Base-by-base conservation (phyloP, 2,113 vertebrate species). In the Scatophagus argus region DNA sequence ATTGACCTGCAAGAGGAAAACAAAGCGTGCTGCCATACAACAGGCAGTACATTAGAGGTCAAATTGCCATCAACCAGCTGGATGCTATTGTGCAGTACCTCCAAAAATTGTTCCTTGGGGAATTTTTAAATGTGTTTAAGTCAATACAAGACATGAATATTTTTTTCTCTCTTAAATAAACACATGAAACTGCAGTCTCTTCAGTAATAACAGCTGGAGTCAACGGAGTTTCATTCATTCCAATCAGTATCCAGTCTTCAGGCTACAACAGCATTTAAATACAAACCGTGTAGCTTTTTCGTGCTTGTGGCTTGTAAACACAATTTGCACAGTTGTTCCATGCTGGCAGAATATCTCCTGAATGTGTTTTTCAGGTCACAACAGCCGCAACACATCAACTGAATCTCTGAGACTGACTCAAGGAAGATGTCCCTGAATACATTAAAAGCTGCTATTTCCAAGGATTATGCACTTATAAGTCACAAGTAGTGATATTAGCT, bases 121-220 rank as follows among this genome's bases (percentile, higher is more conserved):
- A 47, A 67, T 44, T 62, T 49, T n/a, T 78, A 29, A 13, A 38
- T 43, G n/a, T 16, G 13, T 25, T 31, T 55, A 31, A 62, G 43
- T 58, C 34, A 59, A 62, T 71, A 67, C 8, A 4, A 6, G 60
- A 41, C 41, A 0, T 17, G 19, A 56, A 38, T 61, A 29, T 63
- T 41, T 73, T 43, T 2, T 34, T 51, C 27, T 55, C 62, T 62
- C 41, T 51, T n/a, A 17, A 5, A 54, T 10, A 49, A 21, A 66
- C 70, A 19, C n/a, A 43, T 7, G 13, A 56, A 72, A 58, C 14
- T 56, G 29, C 44, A 73, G 51, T 31, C n/a, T 41, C 36, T 29
- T 75, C 60, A 68, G 54, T 62, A 63, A 43, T 54, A 71, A 75
- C 84, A 85, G 80, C 80, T 79, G 80, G 60, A 77, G 70, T 46